A percentile compares a stretch with the other conserved stretches of the same genome.
These are phyloP conservation scores for Kradibia gibbosae DNA, from an alignment of 1,140 invertebrate species.

Conservation along the genomic window DNA sequence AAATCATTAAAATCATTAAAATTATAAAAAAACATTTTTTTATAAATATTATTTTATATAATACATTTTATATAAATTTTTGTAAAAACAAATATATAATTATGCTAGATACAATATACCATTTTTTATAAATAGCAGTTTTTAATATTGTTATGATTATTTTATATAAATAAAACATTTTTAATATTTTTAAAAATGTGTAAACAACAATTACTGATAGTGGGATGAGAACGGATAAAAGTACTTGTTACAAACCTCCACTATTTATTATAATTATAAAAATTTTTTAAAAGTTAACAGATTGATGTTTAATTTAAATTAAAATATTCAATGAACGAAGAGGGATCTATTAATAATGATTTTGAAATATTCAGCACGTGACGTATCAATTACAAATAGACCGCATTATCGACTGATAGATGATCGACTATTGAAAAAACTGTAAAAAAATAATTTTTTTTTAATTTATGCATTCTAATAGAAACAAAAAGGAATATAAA, in stretches of 20 bases:
- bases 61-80: too few relatives aligned
- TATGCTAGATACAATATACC: too few relatives aligned
- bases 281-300: not conserved
- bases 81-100: too few relatives aligned
- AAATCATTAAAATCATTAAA: too few relatives aligned
- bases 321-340: not conserved
- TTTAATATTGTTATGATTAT: too few relatives aligned
- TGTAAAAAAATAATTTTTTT: not conserved
- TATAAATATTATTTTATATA: too few relatives aligned
- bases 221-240: not conserved
- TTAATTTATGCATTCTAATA: not conserved
- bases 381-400: constrained; percentile 42
- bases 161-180: not conserved
- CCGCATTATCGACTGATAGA: constrained; percentile 7
- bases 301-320: not conserved
- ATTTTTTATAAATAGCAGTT: too few relatives aligned
- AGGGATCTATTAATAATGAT: constrained; percentile 28
- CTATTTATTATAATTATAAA: not conserved
- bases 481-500: constrained; percentile 21
- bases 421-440: not conserved
- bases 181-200: not conserved
- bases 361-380: constrained; percentile 13
- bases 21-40: too few relatives aligned
- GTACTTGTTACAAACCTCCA: not conserved
- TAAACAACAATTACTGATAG: not conserved